A percentile compares a stretch with the other conserved stretches of the same genome.
Conservation (phyloP, 2,113 vertebrate genomes). For the Bos indicus region DNA sequence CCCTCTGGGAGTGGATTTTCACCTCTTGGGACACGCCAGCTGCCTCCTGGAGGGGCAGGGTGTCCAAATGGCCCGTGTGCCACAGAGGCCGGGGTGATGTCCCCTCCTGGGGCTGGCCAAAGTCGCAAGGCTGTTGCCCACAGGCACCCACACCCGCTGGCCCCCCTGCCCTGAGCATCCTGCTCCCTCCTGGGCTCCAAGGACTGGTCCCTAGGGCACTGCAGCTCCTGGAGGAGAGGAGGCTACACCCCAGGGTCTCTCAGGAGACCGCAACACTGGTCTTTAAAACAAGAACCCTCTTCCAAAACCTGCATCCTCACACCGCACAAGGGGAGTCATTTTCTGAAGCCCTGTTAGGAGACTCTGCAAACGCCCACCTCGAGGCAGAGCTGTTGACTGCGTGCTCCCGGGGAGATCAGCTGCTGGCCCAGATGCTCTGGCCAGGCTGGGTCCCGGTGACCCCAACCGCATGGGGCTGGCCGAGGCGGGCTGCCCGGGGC, state of each 20-base stretch:
- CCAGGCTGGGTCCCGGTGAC: background rate
- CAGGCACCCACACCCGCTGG: accelerated
- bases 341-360: background rate
- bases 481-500: background rate
- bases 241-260: accelerated
- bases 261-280: accelerated
- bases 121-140: accelerated
- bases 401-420: accelerated
- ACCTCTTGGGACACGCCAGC: accelerated
- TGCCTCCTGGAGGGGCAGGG: no score
- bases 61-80: accelerated
- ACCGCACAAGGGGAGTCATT: background rate
- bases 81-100: background rate
- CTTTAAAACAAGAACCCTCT: background rate
- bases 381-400: background rate
- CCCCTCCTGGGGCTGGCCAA: accelerated
- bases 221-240: background rate
- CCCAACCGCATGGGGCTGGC: background rate
- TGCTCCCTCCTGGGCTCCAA: background rate
- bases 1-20: background rate
- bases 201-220: accelerated
- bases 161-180: background rate
- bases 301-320: accelerated
- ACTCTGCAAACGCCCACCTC: accelerated
- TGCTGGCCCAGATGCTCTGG: background rate